Percentiles rank a stretch among this genome's conserved stretches.
These are phyloP conservation scores for Mesopsocus fuscifrons DNA, from an alignment of 2,888 invertebrate species.

Conservation along the genomic window DNA sequence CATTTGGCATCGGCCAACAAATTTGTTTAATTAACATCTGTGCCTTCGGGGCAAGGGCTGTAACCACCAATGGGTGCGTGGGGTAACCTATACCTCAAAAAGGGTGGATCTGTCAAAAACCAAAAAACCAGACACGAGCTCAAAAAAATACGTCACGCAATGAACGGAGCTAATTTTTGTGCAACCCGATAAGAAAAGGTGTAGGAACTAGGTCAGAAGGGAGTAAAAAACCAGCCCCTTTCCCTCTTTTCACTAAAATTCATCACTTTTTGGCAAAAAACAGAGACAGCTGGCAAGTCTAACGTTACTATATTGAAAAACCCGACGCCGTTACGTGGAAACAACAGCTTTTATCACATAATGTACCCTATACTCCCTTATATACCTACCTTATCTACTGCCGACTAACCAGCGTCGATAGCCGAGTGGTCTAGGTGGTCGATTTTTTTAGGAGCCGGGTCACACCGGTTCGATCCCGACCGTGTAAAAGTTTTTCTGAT, in stretches of 20 bases:
- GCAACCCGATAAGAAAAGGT: neutral
- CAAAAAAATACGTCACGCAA: neutral
- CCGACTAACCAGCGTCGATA: too few relatives aligned
- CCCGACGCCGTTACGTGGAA: neutral
- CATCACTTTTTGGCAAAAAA: conserved; percentile 1
- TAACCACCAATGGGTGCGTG: too few relatives aligned
- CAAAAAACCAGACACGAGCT: neutral
- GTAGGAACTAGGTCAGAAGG: neutral
- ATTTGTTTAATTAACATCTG: too few relatives aligned
- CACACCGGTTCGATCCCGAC: too few relatives aligned
- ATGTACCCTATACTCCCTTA: too few relatives aligned
- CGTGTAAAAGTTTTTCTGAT: neutral
- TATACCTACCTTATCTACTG: too few relatives aligned
- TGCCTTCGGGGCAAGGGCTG: too few relatives aligned
- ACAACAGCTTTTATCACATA: neutral
- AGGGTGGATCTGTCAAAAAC: neutral
- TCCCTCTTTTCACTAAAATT: conserved; percentile 3
- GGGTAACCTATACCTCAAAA: too few relatives aligned
- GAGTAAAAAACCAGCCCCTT: neutral
- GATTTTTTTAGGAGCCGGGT: too few relatives aligned
- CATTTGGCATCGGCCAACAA: too few relatives aligned
- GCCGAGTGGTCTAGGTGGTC: too few relatives aligned
- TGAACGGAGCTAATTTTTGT: too few relatives aligned
- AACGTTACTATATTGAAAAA: conserved; percentile 5
- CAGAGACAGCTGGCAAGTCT: conserved; percentile 1